phyloP scores from a whole-genome alignment of 2,113 vertebrate species.

The Ammospiza nelsoni region DNA sequence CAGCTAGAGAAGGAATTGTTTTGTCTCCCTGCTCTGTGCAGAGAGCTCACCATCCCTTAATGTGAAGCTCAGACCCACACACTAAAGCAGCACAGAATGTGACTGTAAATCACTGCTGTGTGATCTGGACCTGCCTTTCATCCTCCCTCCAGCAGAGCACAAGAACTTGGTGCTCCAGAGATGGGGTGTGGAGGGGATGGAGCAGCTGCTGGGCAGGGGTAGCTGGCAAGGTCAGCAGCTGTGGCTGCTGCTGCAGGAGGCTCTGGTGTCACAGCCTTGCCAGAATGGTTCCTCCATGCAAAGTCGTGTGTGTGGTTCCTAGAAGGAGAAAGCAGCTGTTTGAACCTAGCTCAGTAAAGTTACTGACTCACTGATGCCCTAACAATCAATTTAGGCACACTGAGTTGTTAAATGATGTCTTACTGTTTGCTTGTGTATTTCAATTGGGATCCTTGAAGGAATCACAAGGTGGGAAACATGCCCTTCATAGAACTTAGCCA shows the following conservation, averaged over 20 bases:
- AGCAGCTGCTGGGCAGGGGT: background rate
- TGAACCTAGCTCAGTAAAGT: background rate
- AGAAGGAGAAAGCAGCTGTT: background rate
- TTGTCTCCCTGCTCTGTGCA: background rate
- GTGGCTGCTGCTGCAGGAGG: background rate
- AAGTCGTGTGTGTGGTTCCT: background rate
- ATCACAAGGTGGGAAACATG: background rate
- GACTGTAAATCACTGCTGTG: background rate
- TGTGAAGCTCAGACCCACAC: background rate
- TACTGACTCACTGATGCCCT: background rate
- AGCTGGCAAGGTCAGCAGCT: background rate
- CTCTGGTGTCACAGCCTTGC: background rate
- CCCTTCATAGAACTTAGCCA: background rate
- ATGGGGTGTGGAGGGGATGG: background rate
- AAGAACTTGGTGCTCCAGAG: background rate
- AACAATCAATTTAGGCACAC: background rate
- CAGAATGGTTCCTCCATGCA: background rate
- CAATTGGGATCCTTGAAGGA: background rate
- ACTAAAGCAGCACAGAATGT: background rate
- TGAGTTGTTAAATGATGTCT: background rate
- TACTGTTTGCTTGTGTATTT: background rate
- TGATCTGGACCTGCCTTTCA: background rate
- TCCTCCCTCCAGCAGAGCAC: background rate
- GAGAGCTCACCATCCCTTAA: background rate
- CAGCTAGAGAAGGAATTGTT: background rate